A percentile compares a stretch with the other conserved stretches of the same genome.
phyloP scores from a whole-genome alignment of 2,888 invertebrate genomes.

The Drosophila cracens region DNA sequence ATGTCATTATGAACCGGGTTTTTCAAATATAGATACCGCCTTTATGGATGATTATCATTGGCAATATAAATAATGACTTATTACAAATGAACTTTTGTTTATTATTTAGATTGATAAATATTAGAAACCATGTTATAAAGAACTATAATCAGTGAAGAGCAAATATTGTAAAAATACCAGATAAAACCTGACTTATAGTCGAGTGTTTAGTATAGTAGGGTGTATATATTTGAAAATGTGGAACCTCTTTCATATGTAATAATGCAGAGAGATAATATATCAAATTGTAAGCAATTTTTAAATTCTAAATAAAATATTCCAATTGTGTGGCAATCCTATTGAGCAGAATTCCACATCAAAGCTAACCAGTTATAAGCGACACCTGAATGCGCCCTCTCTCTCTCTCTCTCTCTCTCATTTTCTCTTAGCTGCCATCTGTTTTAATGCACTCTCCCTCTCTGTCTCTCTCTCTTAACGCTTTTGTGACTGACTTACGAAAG shows the following conservation, averaged over 20 bases:
- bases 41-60: background rate
- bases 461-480: slow-evolving; percentile 48
- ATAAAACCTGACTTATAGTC: background rate
- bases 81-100: too few species aligned
- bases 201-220: background rate
- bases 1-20: background rate
- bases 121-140: background rate
- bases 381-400: slow-evolving; percentile 44
- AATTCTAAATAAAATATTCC: background rate
- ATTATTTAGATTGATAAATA: background rate
- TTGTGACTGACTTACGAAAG: slow-evolving; percentile 69
- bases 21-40: background rate
- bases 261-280: background rate
- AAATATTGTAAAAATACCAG: background rate
- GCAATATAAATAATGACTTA: background rate
- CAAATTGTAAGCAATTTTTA: too few species aligned
- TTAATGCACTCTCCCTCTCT: background rate
- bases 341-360: slow-evolving; percentile 19
- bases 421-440: slow-evolving; percentile 46
- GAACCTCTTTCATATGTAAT: background rate
- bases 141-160: background rate
- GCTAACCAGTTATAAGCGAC: slow-evolving; percentile 28
- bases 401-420: background rate
- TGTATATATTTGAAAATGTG: background rate
- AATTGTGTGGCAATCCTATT: slow-evolving; percentile 25